Percentiles rank a stretch among this genome's conserved stretches.
Evolutionary conservation across 2,888 invertebrate species (phyloP).

Genomic region (Amblyjoppa fuscipennis): DNA sequence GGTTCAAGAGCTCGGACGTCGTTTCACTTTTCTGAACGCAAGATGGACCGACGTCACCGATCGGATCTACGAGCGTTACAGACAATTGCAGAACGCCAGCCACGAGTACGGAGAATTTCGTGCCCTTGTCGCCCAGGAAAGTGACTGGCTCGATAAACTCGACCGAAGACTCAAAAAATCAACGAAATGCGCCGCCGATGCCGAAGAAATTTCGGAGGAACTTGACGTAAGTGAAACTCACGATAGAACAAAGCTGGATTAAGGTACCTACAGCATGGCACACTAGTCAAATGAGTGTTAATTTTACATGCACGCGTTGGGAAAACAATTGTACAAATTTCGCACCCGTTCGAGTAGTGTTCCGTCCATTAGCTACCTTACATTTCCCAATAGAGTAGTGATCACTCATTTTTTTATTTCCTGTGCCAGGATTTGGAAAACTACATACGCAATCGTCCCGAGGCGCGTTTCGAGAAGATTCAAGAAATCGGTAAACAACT

Average conservation of each 20-base stretch:
- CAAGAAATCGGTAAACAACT: constrained; percentile 92
- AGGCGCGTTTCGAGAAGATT: constrained; percentile 90
- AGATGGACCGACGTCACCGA: constrained; percentile 91
- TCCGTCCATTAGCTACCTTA: background rate
- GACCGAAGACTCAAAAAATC: constrained; percentile 91
- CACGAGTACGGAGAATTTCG: constrained; percentile 92
- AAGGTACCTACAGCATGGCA: no score
- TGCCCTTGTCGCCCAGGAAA: constrained; percentile 92
- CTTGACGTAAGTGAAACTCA: constrained; percentile 89
- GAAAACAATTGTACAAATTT: no score
- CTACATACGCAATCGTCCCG: constrained; percentile 91
- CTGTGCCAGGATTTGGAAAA: constrained; percentile 92
- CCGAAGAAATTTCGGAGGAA: constrained; percentile 96
- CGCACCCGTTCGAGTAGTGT: no score
- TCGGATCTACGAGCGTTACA: constrained; percentile 89
- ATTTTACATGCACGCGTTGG: no score
- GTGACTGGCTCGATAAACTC: constrained; percentile 92
- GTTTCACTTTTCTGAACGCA: constrained; percentile 90
- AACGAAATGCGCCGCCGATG: constrained; percentile 92
- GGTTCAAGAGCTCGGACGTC: constrained; percentile 88
- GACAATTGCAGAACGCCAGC: constrained; percentile 90
- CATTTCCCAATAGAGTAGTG: background rate
- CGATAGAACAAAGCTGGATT: constrained; percentile 36
- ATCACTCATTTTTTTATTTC: constrained; percentile 30
- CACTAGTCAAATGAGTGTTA: no score